A percentile compares a stretch with the other conserved stretches of the same genome.
phyloP scores from a whole-genome alignment of 1,140 invertebrate species.

The Heliothis subflexa region DNA sequence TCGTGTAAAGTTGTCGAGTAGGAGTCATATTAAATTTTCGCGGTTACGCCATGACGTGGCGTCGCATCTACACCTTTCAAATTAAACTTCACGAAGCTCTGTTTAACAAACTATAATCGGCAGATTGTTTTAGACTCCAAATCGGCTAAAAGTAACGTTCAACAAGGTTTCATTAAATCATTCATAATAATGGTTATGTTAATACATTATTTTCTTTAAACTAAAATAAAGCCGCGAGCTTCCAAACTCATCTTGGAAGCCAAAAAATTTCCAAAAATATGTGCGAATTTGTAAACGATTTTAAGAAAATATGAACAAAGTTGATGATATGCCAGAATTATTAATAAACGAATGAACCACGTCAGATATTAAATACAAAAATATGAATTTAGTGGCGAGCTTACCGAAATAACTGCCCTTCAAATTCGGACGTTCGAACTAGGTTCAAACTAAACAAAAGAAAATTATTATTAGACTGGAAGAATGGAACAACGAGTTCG shows the following conservation, averaged over 20 bases:
- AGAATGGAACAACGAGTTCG: too few species aligned
- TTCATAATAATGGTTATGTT: too few species aligned
- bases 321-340: conserved; percentile 9
- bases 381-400: conserved; percentile 1
- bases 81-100: conserved; percentile 35
- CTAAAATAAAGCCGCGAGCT: too few species aligned
- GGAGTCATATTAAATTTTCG: conserved; percentile 44
- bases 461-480: too few species aligned
- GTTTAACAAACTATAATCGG: conserved; percentile 18
- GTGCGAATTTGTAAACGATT: conserved; percentile 1
- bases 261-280: not conserved
- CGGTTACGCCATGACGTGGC: not conserved
- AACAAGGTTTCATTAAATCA: not conserved
- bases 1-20: conserved; percentile 27
- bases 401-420: not conserved
- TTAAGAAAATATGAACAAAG: not conserved
- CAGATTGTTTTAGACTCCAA: not conserved
- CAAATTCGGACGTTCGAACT: not conserved
- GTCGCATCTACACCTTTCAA: conserved; percentile 21
- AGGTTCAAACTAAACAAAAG: too few species aligned
- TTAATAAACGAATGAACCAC: not conserved
- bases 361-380: conserved; percentile 4
- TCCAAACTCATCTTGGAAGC: not conserved
- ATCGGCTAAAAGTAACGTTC: not conserved
- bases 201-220: too few species aligned